Percentiles rank a stretch among this genome's conserved stretches.
phyloP scores from a whole-genome alignment of 2,888 invertebrate genomes.

The Phanerotoma sp. region DNA sequence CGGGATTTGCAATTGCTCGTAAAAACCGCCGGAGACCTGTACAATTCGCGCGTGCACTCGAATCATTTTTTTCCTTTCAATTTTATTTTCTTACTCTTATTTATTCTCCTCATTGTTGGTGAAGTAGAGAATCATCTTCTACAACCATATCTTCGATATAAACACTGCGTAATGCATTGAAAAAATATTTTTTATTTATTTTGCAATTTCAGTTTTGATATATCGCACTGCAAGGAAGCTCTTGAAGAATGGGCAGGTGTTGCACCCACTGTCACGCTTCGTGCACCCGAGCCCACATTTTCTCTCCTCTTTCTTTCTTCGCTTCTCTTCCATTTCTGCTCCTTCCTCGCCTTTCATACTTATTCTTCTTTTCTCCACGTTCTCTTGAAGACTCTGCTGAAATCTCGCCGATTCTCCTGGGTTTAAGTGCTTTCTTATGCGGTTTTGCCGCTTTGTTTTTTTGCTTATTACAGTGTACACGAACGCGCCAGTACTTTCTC shows the following conservation, averaged over 20 bases:
- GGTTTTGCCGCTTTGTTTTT: conserved; percentile 48
- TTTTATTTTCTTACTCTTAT: background rate
- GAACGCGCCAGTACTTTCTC: no score
- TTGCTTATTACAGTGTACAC: background rate
- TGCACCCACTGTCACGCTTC: conserved; percentile 5
- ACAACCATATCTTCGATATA: no score
- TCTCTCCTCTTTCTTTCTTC: background rate
- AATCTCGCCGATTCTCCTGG: conserved; percentile 30
- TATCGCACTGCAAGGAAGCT: no score
- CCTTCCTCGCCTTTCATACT: conserved; percentile 2
- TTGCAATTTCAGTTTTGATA: no score
- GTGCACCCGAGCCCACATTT: conserved; percentile 21
- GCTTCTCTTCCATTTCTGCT: no score
- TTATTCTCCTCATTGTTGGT: no score
- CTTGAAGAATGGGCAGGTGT: background rate
- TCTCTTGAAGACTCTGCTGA: background rate
- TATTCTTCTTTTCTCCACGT: conserved; percentile 1
- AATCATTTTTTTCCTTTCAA: conserved; percentile 22
- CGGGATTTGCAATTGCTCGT: conserved; percentile 45
- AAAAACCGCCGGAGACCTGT: conserved; percentile 31
- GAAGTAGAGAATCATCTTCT: no score
- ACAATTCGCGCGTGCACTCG: conserved; percentile 32
- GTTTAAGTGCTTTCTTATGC: conserved; percentile 53
- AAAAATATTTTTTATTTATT: no score
- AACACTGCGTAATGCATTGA: background rate